Conservation (phyloP, 1,140 invertebrate genomes). For the Metopolophium dirhodum region DNA sequence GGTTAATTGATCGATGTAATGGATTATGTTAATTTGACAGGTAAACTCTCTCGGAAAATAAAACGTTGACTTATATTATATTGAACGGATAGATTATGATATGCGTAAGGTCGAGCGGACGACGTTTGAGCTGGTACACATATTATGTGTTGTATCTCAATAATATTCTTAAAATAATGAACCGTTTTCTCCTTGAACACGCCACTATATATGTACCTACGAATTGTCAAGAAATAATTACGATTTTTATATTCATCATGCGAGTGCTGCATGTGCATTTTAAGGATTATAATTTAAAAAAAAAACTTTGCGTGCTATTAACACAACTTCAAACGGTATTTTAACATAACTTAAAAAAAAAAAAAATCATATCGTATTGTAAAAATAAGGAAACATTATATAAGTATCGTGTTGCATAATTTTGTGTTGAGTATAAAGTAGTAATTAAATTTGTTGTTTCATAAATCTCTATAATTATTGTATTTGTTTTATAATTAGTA, state of each 20-base stretch:
- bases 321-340: not conserved
- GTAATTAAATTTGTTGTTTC: not conserved
- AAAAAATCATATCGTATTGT: not conserved
- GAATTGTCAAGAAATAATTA: not conserved
- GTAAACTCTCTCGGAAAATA: slow-evolving; percentile 4
- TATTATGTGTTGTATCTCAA: not conserved
- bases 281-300: not conserved
- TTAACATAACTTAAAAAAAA: not conserved
- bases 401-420: not conserved
- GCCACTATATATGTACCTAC: not conserved
- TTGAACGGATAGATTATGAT: not conserved
- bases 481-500: slow-evolving; percentile 3
- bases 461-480: not conserved
- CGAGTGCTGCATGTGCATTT: not conserved
- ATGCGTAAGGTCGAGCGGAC: not conserved
- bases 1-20: slow-evolving; percentile 30
- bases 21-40: slow-evolving; percentile 39
- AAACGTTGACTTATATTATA: not conserved
- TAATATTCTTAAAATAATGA: not conserved
- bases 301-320: not conserved
- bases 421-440: not conserved
- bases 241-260: not conserved
- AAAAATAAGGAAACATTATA: not conserved
- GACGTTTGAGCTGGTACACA: not conserved
- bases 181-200: not conserved